A percentile compares a stretch with the other conserved stretches of the same genome.
phyloP scores from a whole-genome alignment of 2,113 vertebrate species.

The Malurus alboscapulatus region DNA sequence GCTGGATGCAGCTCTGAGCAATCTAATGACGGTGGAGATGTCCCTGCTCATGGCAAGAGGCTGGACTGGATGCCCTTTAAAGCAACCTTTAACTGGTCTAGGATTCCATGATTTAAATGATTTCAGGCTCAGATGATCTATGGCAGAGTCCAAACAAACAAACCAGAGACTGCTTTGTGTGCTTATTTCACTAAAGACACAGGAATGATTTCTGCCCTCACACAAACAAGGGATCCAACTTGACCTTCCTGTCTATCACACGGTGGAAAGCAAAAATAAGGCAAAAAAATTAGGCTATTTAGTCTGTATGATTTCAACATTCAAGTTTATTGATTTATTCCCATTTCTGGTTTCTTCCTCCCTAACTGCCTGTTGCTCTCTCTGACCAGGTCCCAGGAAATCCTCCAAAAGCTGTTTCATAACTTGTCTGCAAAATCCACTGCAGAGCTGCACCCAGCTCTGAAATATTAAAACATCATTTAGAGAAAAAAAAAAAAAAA shows the following conservation, averaged over 20 bases:
- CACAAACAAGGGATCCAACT: background rate
- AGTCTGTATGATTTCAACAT: background rate
- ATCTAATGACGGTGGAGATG: rapidly evolving
- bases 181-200: background rate
- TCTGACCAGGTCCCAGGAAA: background rate
- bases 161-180: background rate
- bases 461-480: background rate
- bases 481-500: too few relatives aligned
- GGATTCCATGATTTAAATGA: background rate
- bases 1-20: background rate
- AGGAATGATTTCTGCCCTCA: background rate
- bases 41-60: background rate
- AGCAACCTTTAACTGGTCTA: background rate
- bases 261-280: background rate
- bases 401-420: background rate
- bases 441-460: background rate
- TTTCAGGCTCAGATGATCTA: background rate
- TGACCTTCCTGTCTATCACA: background rate
- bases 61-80: background rate
- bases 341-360: background rate
- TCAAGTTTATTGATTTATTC: background rate
- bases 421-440: background rate
- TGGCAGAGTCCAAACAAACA: background rate
- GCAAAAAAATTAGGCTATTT: background rate
- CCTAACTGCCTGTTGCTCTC: too few relatives aligned